These are phyloP conservation scores for Chaunax sp. DNA, from an alignment of 2,797 vertebrate species.

Conservation along the genomic window DNA sequence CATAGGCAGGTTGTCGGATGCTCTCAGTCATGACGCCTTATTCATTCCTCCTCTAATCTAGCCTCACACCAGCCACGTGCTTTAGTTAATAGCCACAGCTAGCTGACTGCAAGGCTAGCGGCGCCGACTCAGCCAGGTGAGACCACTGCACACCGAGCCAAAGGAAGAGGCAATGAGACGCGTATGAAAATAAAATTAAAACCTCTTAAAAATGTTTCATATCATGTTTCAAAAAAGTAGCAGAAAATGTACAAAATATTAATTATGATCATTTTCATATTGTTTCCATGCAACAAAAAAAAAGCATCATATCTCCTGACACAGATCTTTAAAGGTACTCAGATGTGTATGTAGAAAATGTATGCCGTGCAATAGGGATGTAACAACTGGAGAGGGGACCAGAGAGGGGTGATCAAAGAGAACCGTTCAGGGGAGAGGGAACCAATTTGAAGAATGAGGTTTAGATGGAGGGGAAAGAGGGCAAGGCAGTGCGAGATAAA, in stretches of 20 bases:
- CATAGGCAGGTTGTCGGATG: slow-evolving; percentile 59
- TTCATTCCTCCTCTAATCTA: slow-evolving; percentile 73
- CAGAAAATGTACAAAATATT: too few relatives aligned
- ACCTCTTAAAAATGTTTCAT: not conserved
- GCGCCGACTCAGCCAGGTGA: slow-evolving; percentile 49
- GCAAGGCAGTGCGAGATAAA: slow-evolving; percentile 47
- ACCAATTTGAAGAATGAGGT: slow-evolving; percentile 49
- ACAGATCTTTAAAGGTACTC: not conserved
- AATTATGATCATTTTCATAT: too few relatives aligned
- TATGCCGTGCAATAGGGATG: slow-evolving; percentile 11
- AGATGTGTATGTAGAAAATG: not conserved
- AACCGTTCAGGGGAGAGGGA: slow-evolving; percentile 33
- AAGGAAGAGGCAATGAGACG: not conserved
- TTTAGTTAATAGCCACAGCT: slow-evolving; percentile 71
- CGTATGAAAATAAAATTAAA: not conserved
- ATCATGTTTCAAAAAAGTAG: too few relatives aligned
- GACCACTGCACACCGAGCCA: slow-evolving; percentile 32
- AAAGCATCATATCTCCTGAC: too few relatives aligned
- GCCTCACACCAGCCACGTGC: slow-evolving; percentile 59
- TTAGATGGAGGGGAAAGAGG: slow-evolving; percentile 32
- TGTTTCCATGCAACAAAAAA: too few relatives aligned
- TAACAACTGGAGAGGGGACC: slow-evolving; percentile 29
- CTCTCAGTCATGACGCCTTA: slow-evolving; percentile 67
- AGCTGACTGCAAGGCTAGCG: slow-evolving; percentile 61
- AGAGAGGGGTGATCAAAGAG: slow-evolving; percentile 46